These are phyloP conservation scores for Steinernema hermaphroditum DNA, from an alignment of 2,888 invertebrate species.

Conservation along the genomic window DNA sequence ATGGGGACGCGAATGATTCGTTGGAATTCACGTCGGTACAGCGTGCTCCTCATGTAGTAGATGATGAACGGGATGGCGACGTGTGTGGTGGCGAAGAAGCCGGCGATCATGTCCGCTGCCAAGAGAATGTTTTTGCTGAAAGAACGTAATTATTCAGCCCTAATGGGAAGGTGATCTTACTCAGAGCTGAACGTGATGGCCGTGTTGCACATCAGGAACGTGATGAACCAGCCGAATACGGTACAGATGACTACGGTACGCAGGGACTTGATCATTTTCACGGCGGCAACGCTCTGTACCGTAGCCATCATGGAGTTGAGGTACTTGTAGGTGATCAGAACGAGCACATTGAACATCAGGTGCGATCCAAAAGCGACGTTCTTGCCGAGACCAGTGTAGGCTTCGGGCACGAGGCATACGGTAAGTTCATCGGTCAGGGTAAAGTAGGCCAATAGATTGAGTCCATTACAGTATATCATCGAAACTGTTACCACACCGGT, in stretches of 20 bases:
- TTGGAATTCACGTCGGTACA: neutral
- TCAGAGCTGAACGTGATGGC: neutral
- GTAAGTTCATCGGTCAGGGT: slow-evolving; percentile 9
- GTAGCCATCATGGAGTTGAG: neutral
- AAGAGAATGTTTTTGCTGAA: slow-evolving; percentile 7
- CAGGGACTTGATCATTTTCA: slow-evolving; percentile 14
- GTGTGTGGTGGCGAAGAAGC: slow-evolving; percentile 20
- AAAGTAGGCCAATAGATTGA: slow-evolving; percentile 1
- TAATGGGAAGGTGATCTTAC: neutral
- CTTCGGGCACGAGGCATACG: slow-evolving; percentile 23
- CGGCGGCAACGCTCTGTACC: neutral
- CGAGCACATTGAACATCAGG: neutral
- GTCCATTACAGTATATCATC: neutral
- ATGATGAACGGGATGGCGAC: slow-evolving; percentile 14
- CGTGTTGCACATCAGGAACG: slow-evolving; percentile 11
- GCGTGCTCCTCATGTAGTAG: neutral
- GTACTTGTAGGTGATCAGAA: neutral
- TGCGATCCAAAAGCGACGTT: neutral
- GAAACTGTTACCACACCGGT: neutral
- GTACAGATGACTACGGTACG: neutral
- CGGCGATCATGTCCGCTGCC: slow-evolving; percentile 15
- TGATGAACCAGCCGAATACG: slow-evolving; percentile 22
- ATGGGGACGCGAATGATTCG: neutral
- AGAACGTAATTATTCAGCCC: neutral
- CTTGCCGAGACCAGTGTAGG: slow-evolving; percentile 14